Evolutionary conservation across 2,888 invertebrate genomes (phyloP).

Genomic region (Oscheius sp.): DNA sequence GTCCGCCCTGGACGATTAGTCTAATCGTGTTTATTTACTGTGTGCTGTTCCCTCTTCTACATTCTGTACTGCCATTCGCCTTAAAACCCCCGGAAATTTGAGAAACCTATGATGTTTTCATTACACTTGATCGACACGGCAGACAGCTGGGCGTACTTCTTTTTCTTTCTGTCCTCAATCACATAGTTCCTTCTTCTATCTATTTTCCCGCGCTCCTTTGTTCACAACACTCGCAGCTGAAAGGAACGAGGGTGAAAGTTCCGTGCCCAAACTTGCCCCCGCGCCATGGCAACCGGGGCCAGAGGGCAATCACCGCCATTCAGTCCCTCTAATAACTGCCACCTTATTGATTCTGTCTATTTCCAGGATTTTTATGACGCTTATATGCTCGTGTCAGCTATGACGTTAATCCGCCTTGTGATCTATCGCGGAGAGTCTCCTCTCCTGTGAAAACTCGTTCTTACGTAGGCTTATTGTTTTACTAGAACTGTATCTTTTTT

Average conservation of each 20-base stretch:
- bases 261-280: constrained; percentile 1
- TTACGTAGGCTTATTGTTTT: no score
- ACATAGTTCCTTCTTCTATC: background rate
- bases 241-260: background rate
- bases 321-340: constrained; percentile 3
- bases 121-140: constrained; percentile 9
- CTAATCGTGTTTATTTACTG: constrained; percentile 22
- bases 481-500: no score
- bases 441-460: no score
- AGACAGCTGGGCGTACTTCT: constrained; percentile 14
- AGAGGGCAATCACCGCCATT: constrained; percentile 15
- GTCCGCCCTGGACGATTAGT: constrained; percentile 7
- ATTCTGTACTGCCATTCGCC: background rate
- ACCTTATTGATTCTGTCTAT: background rate
- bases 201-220: background rate
- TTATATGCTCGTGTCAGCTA: no score
- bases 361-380: no score
- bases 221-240: background rate
- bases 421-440: no score
- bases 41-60: background rate
- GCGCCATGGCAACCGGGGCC: constrained; percentile 17
- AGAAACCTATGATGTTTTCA: constrained; percentile 20
- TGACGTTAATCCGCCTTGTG: no score
- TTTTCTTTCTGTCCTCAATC: background rate
- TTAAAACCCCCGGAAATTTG: background rate